Base-by-base conservation (phyloP, 2,888 invertebrate genomes). In the Melinaea menophilus region DNA sequence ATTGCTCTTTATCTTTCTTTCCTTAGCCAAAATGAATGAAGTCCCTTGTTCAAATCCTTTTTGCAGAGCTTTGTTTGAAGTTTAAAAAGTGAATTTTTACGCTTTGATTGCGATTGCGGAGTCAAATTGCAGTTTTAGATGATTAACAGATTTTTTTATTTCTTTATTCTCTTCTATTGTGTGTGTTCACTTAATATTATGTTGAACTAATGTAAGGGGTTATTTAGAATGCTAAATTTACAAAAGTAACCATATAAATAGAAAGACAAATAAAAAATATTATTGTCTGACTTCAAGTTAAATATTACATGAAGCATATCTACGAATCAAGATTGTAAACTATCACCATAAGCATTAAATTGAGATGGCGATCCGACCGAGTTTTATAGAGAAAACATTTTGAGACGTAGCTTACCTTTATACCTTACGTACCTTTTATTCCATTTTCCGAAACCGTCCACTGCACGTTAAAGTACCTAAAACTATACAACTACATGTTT, bases 361-460 rank as follows among this genome's bases (percentile, higher is more conserved):
- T 66, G 3, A 37, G 12, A 9, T 56, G 7, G 11, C 31, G 9
- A 12, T 11, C 22, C 7, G 11, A 5, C 57, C 46, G 41, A 64
- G 48, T 59, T 64, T 67, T 62, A 67, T 62, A 55, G 64, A 51
- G 61, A 55, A 48, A 57, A 59, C 64, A 60, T 64, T 67, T 67
- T 62, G 62, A 67, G 59, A 59, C 48, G 58, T 60, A 60, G 59
- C n/a, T n/a, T n/a, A n/a, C n/a, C n/a, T n/a, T n/a, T n/a, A n/a
- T n/a, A n/a, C n/a, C n/a, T n/a, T n/a, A n/a, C n/a, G n/a, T 55
- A 66, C 73, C 73, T 71, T 73, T 77, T 77, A 74, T 78, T 75
- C 71, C 72, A 70, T 71, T 71, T 71, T 72, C 68, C 58, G 62
- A 74, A 73, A 75, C 72, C 71, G 72, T 67, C 67, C 69, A 66